Evolutionary conservation across 2,113 vertebrate genomes (phyloP), one percentile per base, ranked within the genome.

Genomic region (Poeciliopsis prolifica): DNA sequence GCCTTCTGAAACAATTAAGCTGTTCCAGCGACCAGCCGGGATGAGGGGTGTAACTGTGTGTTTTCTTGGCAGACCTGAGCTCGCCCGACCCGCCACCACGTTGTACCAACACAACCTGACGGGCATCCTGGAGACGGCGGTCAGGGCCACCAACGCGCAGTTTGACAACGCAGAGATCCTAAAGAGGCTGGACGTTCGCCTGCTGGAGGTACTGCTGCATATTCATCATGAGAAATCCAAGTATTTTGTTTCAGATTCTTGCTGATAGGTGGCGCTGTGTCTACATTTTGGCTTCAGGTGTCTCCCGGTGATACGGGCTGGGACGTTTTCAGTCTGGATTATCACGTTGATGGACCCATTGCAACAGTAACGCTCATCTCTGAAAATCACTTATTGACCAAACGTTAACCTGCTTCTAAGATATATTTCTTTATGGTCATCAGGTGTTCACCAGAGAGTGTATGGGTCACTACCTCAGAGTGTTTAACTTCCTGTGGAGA

Each of bases 241-340:
- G n/a, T 8, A 10, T 19, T n/a, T 24, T 29, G 10, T 37, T 58
- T 58, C 3, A n/a, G 5, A 58, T 24, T 58, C 8, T n/a, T 58
- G 51, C 19, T 24, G 24, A 42, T 14, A 4, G 40, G 40, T 19
- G 5, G 5, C 17, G 44, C 44, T 48, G 44, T 42, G 3, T 48
- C 17, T 19, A 19, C 5, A 4, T 48, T 58, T 58, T n/a, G 24
- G 7, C 62, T 65, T 0, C 64, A 99, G 98, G 97, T 99, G n/a
- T 99, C 98, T 78, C 96, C 97, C 24, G 98, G 98, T 15, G 98
- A 99, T 79, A 99, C 98, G 1, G 98, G 98, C 19, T 99, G 98
- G 98, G 98, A 99, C 63, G 98, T 99, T 58, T 99, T 99, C 92
- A 99, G 97, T 80, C 93, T 99, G 78, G 98, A 99, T 82, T 99